Base-by-base conservation (phyloP, 2,888 invertebrate genomes). In the Oscheius onirici region DNA sequence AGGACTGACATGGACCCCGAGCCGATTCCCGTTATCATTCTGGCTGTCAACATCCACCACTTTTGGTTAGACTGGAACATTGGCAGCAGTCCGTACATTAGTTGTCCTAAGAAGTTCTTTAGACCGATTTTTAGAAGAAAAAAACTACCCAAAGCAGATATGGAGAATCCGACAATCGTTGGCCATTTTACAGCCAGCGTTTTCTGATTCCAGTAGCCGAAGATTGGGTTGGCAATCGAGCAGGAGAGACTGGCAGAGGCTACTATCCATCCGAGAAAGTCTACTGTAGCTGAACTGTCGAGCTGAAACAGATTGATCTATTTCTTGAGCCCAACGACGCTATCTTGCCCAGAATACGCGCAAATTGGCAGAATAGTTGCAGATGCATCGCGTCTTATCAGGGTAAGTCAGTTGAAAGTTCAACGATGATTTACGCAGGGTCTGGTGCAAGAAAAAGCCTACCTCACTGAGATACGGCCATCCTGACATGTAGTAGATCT, bases 131-230 rank as follows among this genome's bases (percentile, higher is more conserved):
- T 5, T 24, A 5, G 3, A 22, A 6, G 20, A 3, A 3, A 3
- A 8, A 13, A 55, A 15, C 41, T 67, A 66, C 79, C 79, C 17
- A 72, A 49, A 0, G 73, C 77, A 1, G 77, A 71, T 15, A 74
- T 69, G 20, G 74, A 17, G 43, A 79, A 71, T 22, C 79, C 79
- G 49, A 63, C 68, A 15, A 73, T 69, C 2, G 73, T 72, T 2
- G 79, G 79, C 57, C 65, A 66, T 41, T 71, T 73, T 6, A 74
- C 74, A 15, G 77, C 74, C 66, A 79, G 65, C 1, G 74, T 79
- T 44, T 72, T 74, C 52, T 79, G 79, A 68, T 77, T 79, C 79
- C 79, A 79, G n/a, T 26, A 68, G 2, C 79, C 79, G 28, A 76
- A 76, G 40, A 79, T 46, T 3, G 79, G 79, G 61, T 76, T 78